A percentile compares a stretch with the other conserved stretches of the same genome.
Evolutionary conservation across 2,113 vertebrate genomes (phyloP).

Genomic region (Nestor notabilis): DNA sequence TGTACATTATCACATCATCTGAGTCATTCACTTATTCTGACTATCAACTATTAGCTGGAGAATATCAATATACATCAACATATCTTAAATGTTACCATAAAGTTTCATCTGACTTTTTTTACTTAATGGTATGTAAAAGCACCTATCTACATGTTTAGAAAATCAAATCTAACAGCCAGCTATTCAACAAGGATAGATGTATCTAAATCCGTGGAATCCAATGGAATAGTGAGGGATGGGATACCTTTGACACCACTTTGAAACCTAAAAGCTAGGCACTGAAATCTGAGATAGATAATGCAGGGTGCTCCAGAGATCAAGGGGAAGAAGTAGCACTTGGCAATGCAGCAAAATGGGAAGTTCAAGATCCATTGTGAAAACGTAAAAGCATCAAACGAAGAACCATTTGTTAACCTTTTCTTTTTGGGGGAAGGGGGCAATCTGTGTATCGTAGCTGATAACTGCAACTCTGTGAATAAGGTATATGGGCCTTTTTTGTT

Average conservation of each 20-base stretch:
- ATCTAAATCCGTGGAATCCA: not conserved
- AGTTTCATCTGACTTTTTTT: not conserved
- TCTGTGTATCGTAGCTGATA: not conserved
- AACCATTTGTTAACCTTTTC: not conserved
- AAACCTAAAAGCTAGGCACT: not conserved
- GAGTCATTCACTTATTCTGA: not conserved
- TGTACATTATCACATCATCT: not conserved
- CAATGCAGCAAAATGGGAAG: not conserved
- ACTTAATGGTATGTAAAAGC: not conserved
- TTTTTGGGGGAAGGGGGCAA: not conserved
- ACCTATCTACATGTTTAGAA: not conserved
- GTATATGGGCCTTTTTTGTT: not conserved
- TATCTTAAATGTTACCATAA: not conserved
- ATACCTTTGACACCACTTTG: not conserved
- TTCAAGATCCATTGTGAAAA: not conserved
- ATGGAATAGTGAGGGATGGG: not conserved
- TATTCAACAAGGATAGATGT: not conserved
- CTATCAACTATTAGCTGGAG: not conserved
- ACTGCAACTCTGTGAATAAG: not conserved
- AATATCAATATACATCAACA: not conserved
- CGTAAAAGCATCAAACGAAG: not conserved
- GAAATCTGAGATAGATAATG: not conserved
- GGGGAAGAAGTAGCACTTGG: not conserved
- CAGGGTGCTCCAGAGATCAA: not conserved
- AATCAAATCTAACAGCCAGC: not conserved